phyloP scores from a whole-genome alignment of 2,888 invertebrate species.

The Serripes groenlandicus region DNA sequence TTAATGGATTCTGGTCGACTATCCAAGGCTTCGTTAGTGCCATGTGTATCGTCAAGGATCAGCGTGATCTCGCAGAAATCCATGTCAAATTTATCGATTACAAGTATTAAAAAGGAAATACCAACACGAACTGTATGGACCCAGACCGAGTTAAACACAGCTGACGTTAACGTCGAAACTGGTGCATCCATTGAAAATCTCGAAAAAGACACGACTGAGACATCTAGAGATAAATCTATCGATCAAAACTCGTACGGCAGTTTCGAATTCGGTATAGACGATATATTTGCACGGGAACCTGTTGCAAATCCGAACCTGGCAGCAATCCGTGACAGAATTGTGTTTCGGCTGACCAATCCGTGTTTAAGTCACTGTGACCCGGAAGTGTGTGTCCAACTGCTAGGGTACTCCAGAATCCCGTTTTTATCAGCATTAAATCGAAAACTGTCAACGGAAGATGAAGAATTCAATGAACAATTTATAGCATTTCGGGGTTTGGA shows the following conservation, averaged over 20 bases:
- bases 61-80: conserved; percentile 47
- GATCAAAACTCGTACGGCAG: conserved; percentile 38
- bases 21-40: conserved; percentile 44
- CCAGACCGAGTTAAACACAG: conserved; percentile 41
- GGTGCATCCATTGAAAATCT: not conserved
- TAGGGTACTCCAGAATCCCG: conserved; percentile 50
- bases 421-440: conserved; percentile 46
- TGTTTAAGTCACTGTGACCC: conserved; percentile 46
- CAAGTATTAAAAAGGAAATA: conserved; percentile 17
- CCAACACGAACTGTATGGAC: conserved; percentile 62
- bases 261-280: conserved; percentile 58
- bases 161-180: conserved; percentile 5
- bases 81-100: conserved; percentile 41
- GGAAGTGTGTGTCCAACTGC: conserved; percentile 42
- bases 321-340: conserved; percentile 47
- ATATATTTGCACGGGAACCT: conserved; percentile 29
- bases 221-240: not conserved
- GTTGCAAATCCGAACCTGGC: conserved; percentile 53
- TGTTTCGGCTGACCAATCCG: conserved; percentile 39
- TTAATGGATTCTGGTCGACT: conserved; percentile 20
- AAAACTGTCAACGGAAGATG: conserved; percentile 44
- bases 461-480: conserved; percentile 58
- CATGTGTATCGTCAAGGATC: conserved; percentile 26
- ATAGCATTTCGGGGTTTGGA: conserved; percentile 52
- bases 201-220: not conserved